Conservation (phyloP, 2,888 invertebrate species). For the Amiota minor region DNA sequence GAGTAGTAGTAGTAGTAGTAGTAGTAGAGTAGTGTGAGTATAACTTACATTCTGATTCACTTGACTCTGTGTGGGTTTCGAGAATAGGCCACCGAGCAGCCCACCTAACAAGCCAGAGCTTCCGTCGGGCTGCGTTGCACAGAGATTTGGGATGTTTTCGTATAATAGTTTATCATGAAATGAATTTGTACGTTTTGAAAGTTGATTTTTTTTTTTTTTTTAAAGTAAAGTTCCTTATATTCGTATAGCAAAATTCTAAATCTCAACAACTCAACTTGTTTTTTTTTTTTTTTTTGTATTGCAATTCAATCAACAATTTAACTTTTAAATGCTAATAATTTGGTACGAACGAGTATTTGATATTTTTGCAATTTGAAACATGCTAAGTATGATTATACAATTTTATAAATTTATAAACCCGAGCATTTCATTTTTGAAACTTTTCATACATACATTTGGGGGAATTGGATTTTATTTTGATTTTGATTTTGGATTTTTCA, state of each 20-base stretch:
- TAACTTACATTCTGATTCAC: slow-evolving; percentile 72
- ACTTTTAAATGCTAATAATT: slow-evolving; percentile 40
- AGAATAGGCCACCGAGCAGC: slow-evolving; percentile 73
- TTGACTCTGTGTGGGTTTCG: slow-evolving; percentile 72
- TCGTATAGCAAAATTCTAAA: slow-evolving; percentile 38
- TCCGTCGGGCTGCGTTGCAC: slow-evolving; percentile 70
- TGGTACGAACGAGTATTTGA: slow-evolving; percentile 40
- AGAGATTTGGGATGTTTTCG: slow-evolving; percentile 43
- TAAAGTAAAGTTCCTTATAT: slow-evolving; percentile 44
- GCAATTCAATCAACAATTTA: slow-evolving; percentile 38
- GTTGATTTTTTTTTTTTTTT: slow-evolving; percentile 53
- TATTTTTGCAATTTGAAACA: slow-evolving; percentile 51
- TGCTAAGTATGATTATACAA: slow-evolving; percentile 48
- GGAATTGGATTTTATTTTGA: slow-evolving; percentile 35
- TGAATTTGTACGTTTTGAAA: slow-evolving; percentile 57
- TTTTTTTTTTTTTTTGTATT: no score
- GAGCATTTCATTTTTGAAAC: slow-evolving; percentile 47
- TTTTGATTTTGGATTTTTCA: slow-evolving; percentile 21
- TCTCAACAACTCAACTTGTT: slow-evolving; percentile 38
- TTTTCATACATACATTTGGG: slow-evolving; percentile 63
- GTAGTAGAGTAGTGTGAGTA: slow-evolving; percentile 39
- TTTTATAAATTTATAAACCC: slow-evolving; percentile 54
- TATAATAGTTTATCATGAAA: slow-evolving; percentile 61
- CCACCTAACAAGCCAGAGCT: slow-evolving; percentile 72
- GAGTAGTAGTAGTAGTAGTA: slow-evolving; percentile 14